Base-by-base conservation (phyloP, 2,113 vertebrate genomes). In the Podarcis cretensis region DNA sequence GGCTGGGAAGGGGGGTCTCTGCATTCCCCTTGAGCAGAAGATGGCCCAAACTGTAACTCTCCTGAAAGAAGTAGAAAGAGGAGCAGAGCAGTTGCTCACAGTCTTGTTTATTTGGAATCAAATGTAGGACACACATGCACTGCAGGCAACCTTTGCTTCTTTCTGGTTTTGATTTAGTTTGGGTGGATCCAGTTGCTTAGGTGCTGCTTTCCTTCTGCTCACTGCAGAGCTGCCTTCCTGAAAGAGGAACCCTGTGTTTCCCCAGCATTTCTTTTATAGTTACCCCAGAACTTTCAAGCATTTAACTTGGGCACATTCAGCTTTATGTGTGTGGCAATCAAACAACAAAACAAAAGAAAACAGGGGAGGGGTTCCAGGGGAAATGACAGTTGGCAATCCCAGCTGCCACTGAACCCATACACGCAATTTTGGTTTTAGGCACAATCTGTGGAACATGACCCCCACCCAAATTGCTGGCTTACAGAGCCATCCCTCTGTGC, bases 121-220 rank as follows among this genome's bases (percentile, higher is more conserved):
- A 87, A 87, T 81, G 48, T 81, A 81, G 78, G 68, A 57, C 77
- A 87, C 86, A 87, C 40, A 78, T 87, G 68, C 25, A 37, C 48
- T 81, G 66, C 86, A 81, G 66, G 13, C 48, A 20, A 81, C 14
- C 32, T 81, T 71, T 37, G 43, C 32, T 80, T 59, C 14, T 13
- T 81, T 73, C 78, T 87, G 86, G 65, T 81, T 87, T 74, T 81
- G 68, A 81, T 81, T 63, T 87, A 37, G 66, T 59, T 57, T 35
- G 23, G 66, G 23, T 18, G 59, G 16, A 74, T 74, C 48, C 43
- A 57, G 7, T 81, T 27, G 48, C 78, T 81, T 40, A 81, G 79
- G 32, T 73, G 66, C 48, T 73, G 66, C 86, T 87, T 81, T 73
- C 35, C 32, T 73, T 73, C 78, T 73, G 5, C 7, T 10, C 65